These are phyloP conservation scores for Laspeyria flexula DNA, from an alignment of 2,888 invertebrate genomes.

Conservation along the genomic window DNA sequence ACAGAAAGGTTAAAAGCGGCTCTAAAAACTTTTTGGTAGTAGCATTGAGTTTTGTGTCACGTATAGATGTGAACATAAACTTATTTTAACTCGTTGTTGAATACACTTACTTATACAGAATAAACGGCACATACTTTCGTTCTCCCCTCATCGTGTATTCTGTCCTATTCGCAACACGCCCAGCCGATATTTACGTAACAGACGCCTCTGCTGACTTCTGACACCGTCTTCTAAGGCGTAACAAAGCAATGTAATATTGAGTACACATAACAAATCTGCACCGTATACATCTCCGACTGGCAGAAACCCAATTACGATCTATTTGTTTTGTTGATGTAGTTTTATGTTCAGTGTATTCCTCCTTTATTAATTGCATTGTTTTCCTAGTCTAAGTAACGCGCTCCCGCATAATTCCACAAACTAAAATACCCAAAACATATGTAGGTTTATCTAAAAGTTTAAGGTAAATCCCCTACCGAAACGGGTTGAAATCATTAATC, in stretches of 20 bases:
- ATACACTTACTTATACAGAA: conserved; percentile 70
- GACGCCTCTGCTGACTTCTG: conserved; percentile 77
- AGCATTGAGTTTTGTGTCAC: conserved; percentile 49
- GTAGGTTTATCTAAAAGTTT: neutral
- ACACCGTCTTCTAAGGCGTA: conserved; percentile 69
- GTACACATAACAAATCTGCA: conserved; percentile 64
- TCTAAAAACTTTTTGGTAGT: conserved; percentile 17
- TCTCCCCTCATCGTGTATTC: conserved; percentile 82
- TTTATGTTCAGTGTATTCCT: conserved; percentile 20
- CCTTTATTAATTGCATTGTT: conserved; percentile 7
- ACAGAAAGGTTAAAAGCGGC: conserved; percentile 14
- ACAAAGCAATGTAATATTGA: conserved; percentile 62
- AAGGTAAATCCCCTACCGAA: neutral
- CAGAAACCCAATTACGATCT: conserved; percentile 59
- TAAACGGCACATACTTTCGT: conserved; percentile 66
- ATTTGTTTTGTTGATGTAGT: conserved; percentile 34
- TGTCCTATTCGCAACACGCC: conserved; percentile 82
- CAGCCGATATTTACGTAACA: conserved; percentile 82
- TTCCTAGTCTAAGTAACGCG: neutral
- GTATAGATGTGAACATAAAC: conserved; percentile 61
- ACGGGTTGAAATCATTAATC: conserved; percentile 14
- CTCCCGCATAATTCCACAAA: neutral
- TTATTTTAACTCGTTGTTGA: conserved; percentile 69
- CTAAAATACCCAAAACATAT: neutral
- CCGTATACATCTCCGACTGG: conserved; percentile 49